These are phyloP conservation scores for Drosophila carrolli DNA, from an alignment of 1,140 invertebrate genomes.

Conservation along the genomic window DNA sequence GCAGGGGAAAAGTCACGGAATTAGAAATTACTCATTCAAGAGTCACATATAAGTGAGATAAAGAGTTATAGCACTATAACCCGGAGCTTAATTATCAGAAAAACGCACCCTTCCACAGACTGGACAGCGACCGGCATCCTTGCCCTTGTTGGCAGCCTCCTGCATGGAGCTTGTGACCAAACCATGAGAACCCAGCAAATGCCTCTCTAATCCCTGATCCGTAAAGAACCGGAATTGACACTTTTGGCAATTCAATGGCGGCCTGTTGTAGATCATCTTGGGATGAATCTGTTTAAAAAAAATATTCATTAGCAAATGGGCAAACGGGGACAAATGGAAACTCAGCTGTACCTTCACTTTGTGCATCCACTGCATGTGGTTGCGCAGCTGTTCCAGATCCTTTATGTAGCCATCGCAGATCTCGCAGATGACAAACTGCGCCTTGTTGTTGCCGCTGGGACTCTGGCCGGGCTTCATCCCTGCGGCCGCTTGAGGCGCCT, in stretches of 20 bases:
- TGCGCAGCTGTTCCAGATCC: conserved; percentile 95
- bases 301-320: not conserved
- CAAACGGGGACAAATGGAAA: conserved; percentile 8
- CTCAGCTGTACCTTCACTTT: conserved; percentile 90
- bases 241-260: conserved; percentile 97
- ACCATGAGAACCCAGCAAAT: conserved; percentile 96
- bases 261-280: conserved; percentile 97
- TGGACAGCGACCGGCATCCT: conserved; percentile 96
- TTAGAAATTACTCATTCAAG: not conserved
- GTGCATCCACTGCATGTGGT: conserved; percentile 98
- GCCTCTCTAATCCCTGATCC: conserved; percentile 94
- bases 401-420: conserved; percentile 98
- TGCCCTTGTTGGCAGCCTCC: conserved; percentile 96
- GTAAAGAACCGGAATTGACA: conserved; percentile 94
- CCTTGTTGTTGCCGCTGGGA: conserved; percentile 87
- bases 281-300: conserved; percentile 89
- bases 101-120: conserved; percentile 94
- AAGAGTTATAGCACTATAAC: too few relatives aligned
- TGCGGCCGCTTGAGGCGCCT: conserved; percentile 84
- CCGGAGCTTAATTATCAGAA: accelerated
- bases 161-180: conserved; percentile 98
- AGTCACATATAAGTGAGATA: not conserved
- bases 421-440: conserved; percentile 96
- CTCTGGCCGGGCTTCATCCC: conserved; percentile 85
- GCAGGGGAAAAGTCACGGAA: conserved; percentile 53